Base-by-base conservation (phyloP, 2,113 vertebrate genomes). In the Holacanthus passer region DNA sequence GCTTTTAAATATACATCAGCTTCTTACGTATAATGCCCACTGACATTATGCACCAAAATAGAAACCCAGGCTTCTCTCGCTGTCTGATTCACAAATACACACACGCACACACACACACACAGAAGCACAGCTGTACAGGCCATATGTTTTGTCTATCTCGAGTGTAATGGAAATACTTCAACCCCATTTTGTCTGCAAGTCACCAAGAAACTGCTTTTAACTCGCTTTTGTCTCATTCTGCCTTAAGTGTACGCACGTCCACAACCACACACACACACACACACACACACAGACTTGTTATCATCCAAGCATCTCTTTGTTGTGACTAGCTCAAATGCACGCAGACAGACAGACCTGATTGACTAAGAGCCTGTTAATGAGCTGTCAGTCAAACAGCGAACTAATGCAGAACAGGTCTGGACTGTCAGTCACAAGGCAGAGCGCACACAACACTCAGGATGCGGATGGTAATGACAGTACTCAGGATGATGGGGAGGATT, bases 91-190 rank as follows among this genome's bases (percentile, higher is more conserved):
- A 55, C 72, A 88, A 24, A 50, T 37, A 41, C 76, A 80, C 82
- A 35, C 76, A 80, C 82, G 4, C 63, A 60, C 64, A 84, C 41
- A 19, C 47, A 59, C 59, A 43, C 63, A 47, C 47, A 37, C 68
- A 79, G 37, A 24, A 41, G n/a, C 29, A 73, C 60, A 84, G 84
- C 85, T 87, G 89, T 82, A 71, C 58, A 82, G 78, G 68, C 76
- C 92, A 93, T 86, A 89, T 95, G 93, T 93, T 94, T 94, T 94
- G 86, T 87, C 93, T 92, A 92, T 94, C 87, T 89, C 37, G 39
- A 75, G 75, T 32, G 80, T 85, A 87, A 87, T 87, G 91, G 84
- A 92, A 93, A 93, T 87, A 88, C 87, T 87, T 88, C 31, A 86
- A 93, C 66, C 88, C 83, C 80, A 79, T 91, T 93, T 92, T 79